phyloP scores from a whole-genome alignment of 1,140 invertebrate species.

The Temnothorax longispinosus region DNA sequence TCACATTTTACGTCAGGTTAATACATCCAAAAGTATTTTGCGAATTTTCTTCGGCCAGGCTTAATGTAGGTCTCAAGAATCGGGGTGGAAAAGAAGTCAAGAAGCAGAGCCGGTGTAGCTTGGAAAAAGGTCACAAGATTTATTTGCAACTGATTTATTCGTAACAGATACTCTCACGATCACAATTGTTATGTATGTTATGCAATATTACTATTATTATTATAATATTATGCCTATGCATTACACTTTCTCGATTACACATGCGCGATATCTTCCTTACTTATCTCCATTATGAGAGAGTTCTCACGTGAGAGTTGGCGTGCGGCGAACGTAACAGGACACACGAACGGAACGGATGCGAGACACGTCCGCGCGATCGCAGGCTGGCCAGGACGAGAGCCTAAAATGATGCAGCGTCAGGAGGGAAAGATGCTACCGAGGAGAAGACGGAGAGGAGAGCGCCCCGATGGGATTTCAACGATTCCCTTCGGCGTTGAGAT shows the following conservation, averaged over 20 bases:
- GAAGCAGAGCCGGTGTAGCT: slow-evolving; percentile 55
- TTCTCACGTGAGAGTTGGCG: slow-evolving; percentile 32
- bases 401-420: slow-evolving; percentile 13
- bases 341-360: slow-evolving; percentile 57
- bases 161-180: slow-evolving; percentile 80
- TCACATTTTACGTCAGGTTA: neutral
- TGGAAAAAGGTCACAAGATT: slow-evolving; percentile 76
- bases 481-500: neutral
- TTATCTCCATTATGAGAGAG: slow-evolving; percentile 25
- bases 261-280: slow-evolving; percentile 69
- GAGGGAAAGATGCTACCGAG: neutral
- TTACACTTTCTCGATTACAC: slow-evolving; percentile 78
- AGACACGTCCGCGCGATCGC: slow-evolving; percentile 32
- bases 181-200: slow-evolving; percentile 79
- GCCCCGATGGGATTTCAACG: neutral
- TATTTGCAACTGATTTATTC: slow-evolving; percentile 79
- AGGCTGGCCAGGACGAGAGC: slow-evolving; percentile 24
- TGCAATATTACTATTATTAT: slow-evolving; percentile 67
- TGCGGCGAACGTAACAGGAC: slow-evolving; percentile 40
- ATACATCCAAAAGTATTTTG: neutral
- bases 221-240: slow-evolving; percentile 67
- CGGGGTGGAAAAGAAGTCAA: neutral
- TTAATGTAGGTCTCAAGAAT: neutral
- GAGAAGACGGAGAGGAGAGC: neutral
- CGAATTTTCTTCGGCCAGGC: neutral